phyloP scores from a whole-genome alignment of 2,113 vertebrate species.

The Rhipidura dahli region DNA sequence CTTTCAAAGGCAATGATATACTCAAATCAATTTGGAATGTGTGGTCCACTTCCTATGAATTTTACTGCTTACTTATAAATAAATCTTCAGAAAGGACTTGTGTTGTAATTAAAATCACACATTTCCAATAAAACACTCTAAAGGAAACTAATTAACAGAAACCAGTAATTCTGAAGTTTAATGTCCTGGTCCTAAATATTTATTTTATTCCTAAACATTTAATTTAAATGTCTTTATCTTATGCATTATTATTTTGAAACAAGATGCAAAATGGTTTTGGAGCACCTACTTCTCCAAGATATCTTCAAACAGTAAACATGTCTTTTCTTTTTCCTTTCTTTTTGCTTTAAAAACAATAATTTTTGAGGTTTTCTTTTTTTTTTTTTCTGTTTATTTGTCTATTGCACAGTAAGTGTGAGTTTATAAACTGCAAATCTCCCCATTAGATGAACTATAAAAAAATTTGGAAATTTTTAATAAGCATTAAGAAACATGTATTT shows the following conservation, averaged over 20 bases:
- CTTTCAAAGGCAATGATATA: neutral
- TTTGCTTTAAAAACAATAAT: neutral
- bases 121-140: neutral
- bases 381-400: neutral
- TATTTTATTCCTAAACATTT: neutral
- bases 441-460: neutral
- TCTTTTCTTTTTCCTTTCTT: neutral
- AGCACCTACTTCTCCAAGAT: neutral
- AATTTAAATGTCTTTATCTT: neutral
- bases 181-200: neutral
- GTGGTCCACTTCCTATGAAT: neutral
- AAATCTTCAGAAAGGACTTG: neutral
- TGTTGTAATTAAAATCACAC: neutral
- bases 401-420: neutral
- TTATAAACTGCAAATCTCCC: neutral
- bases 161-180: neutral
- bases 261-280: neutral
- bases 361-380: fast-evolving
- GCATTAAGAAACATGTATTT: neutral
- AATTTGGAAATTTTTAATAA: neutral
- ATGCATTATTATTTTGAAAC: neutral
- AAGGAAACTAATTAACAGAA: neutral
- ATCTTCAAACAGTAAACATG: neutral
- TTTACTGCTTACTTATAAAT: neutral
- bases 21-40: neutral